These are phyloP conservation scores for Montifringilla adamsi DNA, from an alignment of 2,113 vertebrate genomes.

Conservation along the genomic window DNA sequence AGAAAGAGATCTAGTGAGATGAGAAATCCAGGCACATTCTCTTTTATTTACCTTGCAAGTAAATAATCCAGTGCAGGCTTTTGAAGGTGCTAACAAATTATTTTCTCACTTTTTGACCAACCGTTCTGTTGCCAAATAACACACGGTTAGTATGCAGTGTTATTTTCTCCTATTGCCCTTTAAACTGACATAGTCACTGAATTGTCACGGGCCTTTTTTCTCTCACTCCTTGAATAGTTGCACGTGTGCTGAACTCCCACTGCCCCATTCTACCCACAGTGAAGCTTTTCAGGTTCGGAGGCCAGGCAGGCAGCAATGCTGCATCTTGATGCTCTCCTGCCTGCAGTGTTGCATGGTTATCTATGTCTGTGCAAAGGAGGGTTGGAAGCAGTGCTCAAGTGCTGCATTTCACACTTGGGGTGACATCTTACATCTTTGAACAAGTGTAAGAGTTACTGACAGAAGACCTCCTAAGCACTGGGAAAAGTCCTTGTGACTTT, in stretches of 20 bases:
- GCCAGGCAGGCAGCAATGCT: not conserved
- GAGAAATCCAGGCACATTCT: not conserved
- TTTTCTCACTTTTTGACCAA: not conserved
- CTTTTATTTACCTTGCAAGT: not conserved
- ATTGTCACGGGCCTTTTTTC: not conserved
- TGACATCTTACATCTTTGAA: not conserved
- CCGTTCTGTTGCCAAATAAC: not conserved
- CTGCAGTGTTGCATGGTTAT: not conserved
- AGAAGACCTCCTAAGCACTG: not conserved
- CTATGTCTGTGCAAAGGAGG: not conserved
- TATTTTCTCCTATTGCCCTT: not conserved
- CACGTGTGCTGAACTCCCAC: not conserved
- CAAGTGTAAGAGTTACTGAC: not conserved
- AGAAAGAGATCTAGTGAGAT: not conserved
- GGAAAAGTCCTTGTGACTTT: conserved; percentile 15
- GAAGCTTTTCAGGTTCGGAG: not conserved
- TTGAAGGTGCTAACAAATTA: not conserved
- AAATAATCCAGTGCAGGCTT: not conserved
- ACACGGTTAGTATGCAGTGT: not conserved
- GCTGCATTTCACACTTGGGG: not conserved
- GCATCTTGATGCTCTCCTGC: not conserved
- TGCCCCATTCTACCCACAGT: not conserved
- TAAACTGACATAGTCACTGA: not conserved
- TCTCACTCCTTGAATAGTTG: not conserved
- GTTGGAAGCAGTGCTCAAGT: not conserved